phyloP scores from a whole-genome alignment of 2,113 vertebrate species.

The Sitta europaea region DNA sequence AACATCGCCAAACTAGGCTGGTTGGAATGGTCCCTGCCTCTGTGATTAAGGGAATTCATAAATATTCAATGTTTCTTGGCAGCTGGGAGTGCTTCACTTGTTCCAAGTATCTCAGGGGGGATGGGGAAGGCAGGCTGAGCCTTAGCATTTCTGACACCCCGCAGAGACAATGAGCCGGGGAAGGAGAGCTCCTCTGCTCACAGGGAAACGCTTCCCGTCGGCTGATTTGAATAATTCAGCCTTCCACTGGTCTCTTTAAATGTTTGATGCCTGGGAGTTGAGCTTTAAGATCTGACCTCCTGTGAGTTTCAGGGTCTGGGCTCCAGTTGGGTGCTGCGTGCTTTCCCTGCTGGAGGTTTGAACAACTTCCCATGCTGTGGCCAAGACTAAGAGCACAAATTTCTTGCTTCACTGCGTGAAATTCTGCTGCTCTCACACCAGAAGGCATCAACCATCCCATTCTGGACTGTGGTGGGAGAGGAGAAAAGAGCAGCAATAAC shows the following conservation, averaged over 20 bases:
- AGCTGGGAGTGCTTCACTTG: slow-evolving; percentile 57
- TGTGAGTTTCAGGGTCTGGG: neutral
- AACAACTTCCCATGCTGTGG: neutral
- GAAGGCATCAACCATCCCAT: neutral
- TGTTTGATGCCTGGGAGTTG: slow-evolving; percentile 49
- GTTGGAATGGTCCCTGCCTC: slow-evolving; percentile 32
- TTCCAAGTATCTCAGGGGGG: slow-evolving; percentile 43
- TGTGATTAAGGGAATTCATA: slow-evolving; percentile 56
- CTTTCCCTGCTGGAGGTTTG: neutral
- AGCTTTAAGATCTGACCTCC: neutral
- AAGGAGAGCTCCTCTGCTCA: slow-evolving; percentile 22
- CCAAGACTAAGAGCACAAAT: neutral
- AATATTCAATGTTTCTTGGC: slow-evolving; percentile 61
- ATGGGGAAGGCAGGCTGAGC: slow-evolving; percentile 41
- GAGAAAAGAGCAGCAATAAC: neutral
- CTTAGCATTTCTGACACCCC: slow-evolving; percentile 52
- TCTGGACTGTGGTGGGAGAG: neutral
- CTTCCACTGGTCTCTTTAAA: slow-evolving; percentile 38
- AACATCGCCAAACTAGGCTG: neutral
- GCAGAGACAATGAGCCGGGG: slow-evolving; percentile 10
- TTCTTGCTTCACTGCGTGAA: neutral
- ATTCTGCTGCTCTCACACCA: neutral
- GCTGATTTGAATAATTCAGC: slow-evolving; percentile 56
- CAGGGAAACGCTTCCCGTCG: neutral
- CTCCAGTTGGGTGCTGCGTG: neutral